Conservation (phyloP, 2,888 invertebrate genomes). For the Conchocele bisecta region DNA sequence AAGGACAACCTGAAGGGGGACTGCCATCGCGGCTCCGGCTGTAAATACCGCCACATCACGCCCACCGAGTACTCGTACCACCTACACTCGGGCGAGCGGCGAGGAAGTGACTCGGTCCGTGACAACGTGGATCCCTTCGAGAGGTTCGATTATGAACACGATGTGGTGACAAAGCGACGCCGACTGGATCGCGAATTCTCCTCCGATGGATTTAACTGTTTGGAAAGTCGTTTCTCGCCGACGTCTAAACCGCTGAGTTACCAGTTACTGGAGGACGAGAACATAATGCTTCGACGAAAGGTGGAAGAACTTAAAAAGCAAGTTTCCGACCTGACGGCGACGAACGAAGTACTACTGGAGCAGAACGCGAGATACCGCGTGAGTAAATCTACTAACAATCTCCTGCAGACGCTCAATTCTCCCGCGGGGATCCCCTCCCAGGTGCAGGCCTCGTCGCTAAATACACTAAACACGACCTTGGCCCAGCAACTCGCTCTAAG, state of each 20-base stretch:
- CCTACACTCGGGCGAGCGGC: conserved; percentile 64
- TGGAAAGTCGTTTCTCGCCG: conserved; percentile 64
- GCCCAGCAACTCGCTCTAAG: conserved; percentile 81
- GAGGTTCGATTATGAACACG: conserved; percentile 68
- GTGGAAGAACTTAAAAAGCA: conserved; percentile 89
- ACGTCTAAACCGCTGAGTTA: conserved; percentile 70
- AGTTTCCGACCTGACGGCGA: conserved; percentile 88
- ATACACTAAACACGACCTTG: conserved; percentile 75
- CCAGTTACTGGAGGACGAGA: conserved; percentile 86
- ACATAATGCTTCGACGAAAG: conserved; percentile 87
- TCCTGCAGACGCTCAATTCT: conserved; percentile 66
- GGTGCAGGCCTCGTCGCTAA: conserved; percentile 60
- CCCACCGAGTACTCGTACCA: conserved; percentile 65
- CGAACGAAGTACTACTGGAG: conserved; percentile 90
- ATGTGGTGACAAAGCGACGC: conserved; percentile 66
- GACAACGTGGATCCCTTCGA: conserved; percentile 66
- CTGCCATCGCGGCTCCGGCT: conserved; percentile 84
- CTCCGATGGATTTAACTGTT: conserved; percentile 58
- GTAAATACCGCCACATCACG: conserved; percentile 84
- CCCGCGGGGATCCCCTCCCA: conserved; percentile 62
- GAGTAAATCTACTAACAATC: conserved; percentile 73
- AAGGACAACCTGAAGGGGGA: conserved; percentile 86
- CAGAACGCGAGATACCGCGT: conserved; percentile 89
- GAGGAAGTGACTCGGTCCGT: conserved; percentile 45
- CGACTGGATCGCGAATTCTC: conserved; percentile 66